Evolutionary conservation across 37 sponge, comb jelly and placozoan genomes (phyloP).

Genomic region (Diacarnus erythraeanus): DNA sequence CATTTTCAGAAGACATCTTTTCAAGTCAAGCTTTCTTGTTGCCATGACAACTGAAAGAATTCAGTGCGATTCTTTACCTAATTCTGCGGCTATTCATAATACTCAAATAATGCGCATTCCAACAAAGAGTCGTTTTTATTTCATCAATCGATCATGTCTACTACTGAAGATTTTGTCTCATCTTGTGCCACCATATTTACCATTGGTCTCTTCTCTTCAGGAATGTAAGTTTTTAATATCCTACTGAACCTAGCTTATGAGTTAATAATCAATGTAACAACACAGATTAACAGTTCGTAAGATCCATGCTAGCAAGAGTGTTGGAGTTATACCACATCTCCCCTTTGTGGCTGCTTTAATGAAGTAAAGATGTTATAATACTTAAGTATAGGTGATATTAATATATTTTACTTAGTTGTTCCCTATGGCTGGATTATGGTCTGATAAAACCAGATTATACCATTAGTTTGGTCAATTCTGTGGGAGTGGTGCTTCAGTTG

Average conservation of each 20-base stretch:
- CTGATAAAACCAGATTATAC: conserved; percentile 44
- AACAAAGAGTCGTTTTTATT: neutral
- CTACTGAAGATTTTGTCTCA: neutral
- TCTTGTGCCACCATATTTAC: conserved; percentile 24
- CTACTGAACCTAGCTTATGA: neutral
- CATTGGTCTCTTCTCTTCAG: conserved; percentile 55
- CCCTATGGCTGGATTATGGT: conserved; percentile 73
- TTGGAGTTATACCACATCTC: conserved; percentile 56
- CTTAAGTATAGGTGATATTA: neutral
- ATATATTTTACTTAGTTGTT: conserved; percentile 42
- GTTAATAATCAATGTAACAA: neutral
- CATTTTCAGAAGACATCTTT: neutral
- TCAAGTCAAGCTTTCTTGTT: neutral
- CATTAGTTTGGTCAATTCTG: conserved; percentile 45
- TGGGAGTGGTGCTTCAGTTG: conserved; percentile 51
- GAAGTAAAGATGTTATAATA: conserved; percentile 33
- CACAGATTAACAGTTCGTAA: conserved; percentile 40
- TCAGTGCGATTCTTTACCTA: too few species aligned
- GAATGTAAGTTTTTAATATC: conserved; percentile 41
- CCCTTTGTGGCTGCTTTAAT: conserved; percentile 69
- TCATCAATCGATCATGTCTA: neutral
- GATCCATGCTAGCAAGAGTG: conserved; percentile 51
- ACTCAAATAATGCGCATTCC: too few species aligned
- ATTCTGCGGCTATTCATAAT: too few species aligned
- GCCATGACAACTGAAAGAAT: neutral